Evolutionary conservation across 2,113 vertebrate genomes (phyloP).

Genomic region (Rhinichthys klamathensis): DNA sequence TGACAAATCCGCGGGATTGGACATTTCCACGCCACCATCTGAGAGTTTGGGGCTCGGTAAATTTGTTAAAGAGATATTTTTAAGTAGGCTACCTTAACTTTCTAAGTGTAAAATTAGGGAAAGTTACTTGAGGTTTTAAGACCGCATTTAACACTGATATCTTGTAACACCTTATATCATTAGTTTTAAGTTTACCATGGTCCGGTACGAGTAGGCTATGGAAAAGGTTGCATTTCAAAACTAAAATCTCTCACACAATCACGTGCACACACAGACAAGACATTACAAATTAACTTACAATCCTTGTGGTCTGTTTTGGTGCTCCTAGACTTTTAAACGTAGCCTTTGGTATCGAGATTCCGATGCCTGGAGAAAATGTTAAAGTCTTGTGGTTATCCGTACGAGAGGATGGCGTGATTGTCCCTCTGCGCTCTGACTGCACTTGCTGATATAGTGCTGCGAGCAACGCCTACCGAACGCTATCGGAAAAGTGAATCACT

Average conservation of each 20-base stretch:
- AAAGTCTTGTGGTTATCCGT: neutral
- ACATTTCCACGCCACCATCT: slow-evolving; percentile 5
- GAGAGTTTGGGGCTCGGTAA: neutral
- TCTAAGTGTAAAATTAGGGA: neutral
- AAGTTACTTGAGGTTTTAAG: neutral
- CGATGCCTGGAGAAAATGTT: neutral
- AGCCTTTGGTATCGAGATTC: neutral
- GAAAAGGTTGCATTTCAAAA: neutral
- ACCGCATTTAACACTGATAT: neutral
- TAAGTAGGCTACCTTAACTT: neutral
- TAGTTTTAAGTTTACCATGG: neutral
- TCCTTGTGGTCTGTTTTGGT: neutral
- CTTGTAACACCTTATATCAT: neutral
- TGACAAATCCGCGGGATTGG: neutral
- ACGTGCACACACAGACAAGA: neutral
- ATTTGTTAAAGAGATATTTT: neutral
- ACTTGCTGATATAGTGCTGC: slow-evolving; percentile 61
- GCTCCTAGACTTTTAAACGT: neutral
- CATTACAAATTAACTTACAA: neutral
- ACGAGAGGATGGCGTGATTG: slow-evolving; percentile 29
- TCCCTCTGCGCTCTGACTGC: slow-evolving; percentile 37
- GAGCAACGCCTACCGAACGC: slow-evolving; percentile 57
- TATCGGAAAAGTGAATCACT: slow-evolving; percentile 46
- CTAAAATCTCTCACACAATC: neutral
- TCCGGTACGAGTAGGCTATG: neutral